Evolutionary conservation across 1,140 invertebrate species (phyloP).

Genomic region (Drosophila pandora): DNA sequence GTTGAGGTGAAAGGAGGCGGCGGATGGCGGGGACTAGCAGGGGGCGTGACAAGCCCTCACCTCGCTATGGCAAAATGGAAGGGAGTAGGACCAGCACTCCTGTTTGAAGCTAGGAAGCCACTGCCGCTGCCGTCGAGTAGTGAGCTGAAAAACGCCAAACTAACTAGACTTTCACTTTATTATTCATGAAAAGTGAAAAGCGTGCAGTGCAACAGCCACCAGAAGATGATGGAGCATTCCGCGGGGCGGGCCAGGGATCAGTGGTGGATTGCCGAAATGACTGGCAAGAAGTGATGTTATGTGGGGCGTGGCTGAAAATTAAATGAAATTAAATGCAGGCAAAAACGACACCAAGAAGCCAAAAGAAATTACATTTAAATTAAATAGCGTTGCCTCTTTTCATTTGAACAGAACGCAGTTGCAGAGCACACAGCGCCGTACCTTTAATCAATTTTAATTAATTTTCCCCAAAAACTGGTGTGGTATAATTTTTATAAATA

Average conservation of each 20-base stretch:
- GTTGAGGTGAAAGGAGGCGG: conserved; percentile 4
- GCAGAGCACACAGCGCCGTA: conserved; percentile 13
- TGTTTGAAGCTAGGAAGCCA: conserved; percentile 41
- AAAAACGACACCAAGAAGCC: not conserved
- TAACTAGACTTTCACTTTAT: conserved; percentile 82
- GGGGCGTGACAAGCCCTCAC: conserved; percentile 29
- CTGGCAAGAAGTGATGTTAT: conserved; percentile 69
- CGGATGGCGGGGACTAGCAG: not conserved
- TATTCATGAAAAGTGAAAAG: conserved; percentile 82
- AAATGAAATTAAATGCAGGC: conserved; percentile 78
- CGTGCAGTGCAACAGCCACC: conserved; percentile 59
- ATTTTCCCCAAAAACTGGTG: conserved; percentile 48
- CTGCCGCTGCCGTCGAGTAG: conserved; percentile 32
- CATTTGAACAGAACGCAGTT: conserved; percentile 1
- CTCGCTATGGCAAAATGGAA: not conserved
- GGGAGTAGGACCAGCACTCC: not conserved
- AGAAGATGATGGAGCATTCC: conserved; percentile 35
- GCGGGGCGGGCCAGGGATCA: conserved; percentile 18
- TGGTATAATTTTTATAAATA: conserved; percentile 76
- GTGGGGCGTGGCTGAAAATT: conserved; percentile 68
- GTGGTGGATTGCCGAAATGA: conserved; percentile 73
- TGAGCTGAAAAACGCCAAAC: conserved; percentile 67
- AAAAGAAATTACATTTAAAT: conserved; percentile 54
- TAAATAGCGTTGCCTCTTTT: conserved; percentile 35
- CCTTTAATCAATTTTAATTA: conserved; percentile 76